Conservation (phyloP, 2,797 vertebrate species). For the Schizothorax lantsangensis region DNA sequence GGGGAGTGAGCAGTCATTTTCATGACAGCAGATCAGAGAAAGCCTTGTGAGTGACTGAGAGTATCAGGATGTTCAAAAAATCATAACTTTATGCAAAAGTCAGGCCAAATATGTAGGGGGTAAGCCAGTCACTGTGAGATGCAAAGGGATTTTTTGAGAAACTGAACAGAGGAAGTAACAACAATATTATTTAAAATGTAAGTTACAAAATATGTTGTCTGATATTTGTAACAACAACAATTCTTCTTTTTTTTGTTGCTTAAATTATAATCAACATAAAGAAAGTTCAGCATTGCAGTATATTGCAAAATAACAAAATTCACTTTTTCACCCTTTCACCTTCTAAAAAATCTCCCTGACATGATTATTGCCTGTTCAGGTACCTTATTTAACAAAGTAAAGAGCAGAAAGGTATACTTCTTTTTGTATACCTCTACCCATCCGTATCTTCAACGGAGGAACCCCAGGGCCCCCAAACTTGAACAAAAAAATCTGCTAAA, state of each 20-base stretch:
- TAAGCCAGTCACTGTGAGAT: not conserved
- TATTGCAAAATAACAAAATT: not conserved
- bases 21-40: not conserved
- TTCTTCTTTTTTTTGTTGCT: not conserved
- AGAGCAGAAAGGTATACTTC: constrained; percentile 18
- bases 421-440: constrained; percentile 4
- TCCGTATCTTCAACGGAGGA: constrained; percentile 12
- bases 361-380: not conserved
- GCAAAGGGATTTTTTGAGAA: not conserved
- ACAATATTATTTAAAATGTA: not conserved
- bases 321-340: not conserved
- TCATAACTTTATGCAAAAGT: not conserved
- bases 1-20: not conserved
- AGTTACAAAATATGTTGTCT: not conserved
- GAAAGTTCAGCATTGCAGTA: not conserved
- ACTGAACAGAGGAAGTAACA: not conserved
- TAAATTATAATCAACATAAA: not conserved
- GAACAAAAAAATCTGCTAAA: constrained; percentile 62
- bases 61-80: not conserved
- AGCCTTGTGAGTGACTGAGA: not conserved
- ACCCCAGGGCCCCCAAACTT: constrained; percentile 57
- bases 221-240: not conserved
- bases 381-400: not conserved
- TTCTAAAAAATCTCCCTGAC: not conserved
- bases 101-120: not conserved